Conservation (phyloP, 1,140 invertebrate genomes). For the Brachionus koreanus region DNA sequence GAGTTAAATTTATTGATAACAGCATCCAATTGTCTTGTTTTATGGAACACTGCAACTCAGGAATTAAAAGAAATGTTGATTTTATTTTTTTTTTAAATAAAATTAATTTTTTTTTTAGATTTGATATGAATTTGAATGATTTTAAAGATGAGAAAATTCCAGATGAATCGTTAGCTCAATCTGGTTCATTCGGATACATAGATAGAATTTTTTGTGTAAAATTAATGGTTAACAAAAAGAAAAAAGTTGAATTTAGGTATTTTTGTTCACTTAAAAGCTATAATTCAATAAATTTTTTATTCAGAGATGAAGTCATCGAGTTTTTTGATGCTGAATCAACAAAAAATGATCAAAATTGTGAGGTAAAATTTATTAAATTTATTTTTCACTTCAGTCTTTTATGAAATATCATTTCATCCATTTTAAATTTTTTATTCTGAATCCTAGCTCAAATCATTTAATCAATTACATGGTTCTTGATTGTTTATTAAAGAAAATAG, state of each 20-base stretch:
- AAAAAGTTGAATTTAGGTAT: conserved; percentile 22
- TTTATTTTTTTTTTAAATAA: not conserved
- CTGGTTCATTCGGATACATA: not conserved
- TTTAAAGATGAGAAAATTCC: not conserved
- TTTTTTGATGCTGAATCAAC: not conserved
- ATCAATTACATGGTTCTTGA: no score
- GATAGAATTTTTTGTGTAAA: not conserved
- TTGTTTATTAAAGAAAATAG: no score
- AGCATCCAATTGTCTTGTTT: not conserved
- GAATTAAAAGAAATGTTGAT: conserved; percentile 16
- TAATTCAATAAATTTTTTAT: not conserved
- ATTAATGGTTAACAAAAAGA: not conserved
- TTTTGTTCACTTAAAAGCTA: not conserved
- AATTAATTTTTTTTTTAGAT: not conserved
- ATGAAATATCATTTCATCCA: no score
- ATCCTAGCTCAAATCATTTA: no score
- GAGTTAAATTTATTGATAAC: not conserved
- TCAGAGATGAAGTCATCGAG: not conserved
- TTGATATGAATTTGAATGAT: not conserved
- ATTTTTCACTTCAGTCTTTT: no score
- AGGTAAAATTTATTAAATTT: no score
- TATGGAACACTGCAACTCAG: not conserved
- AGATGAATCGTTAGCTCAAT: not conserved
- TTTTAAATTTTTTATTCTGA: no score
- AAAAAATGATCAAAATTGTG: not conserved